A percentile compares a stretch with the other conserved stretches of the same genome.
These are phyloP conservation scores for Pachypanchax playfairii DNA, from an alignment of 2,113 vertebrate genomes.

Conservation along the genomic window DNA sequence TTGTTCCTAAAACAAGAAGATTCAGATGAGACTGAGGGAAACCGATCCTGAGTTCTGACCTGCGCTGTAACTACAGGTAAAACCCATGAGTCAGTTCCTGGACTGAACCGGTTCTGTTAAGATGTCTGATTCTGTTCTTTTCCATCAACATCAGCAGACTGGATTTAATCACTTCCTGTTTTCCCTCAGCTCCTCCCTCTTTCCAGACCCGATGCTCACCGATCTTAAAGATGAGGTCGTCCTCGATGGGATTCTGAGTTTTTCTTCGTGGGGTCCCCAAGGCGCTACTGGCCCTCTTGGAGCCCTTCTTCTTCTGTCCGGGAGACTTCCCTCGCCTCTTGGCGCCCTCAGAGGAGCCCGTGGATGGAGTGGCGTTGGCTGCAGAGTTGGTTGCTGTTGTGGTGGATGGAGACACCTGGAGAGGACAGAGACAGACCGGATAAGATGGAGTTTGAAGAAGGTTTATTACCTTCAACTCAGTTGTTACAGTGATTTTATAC, in stretches of 20 bases:
- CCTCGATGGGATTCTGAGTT: constrained; percentile 94
- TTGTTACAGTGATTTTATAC: too few relatives aligned
- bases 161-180: background rate
- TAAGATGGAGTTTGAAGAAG: background rate
- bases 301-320: constrained; percentile 92
- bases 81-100: too few relatives aligned
- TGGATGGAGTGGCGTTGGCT: constrained; percentile 77
- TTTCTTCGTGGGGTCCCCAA: constrained; percentile 93
- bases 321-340: constrained; percentile 95
- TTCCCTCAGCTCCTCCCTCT: background rate
- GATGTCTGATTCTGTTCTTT: background rate
- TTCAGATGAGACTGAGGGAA: too few relatives aligned
- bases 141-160: background rate
- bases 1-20: constrained; percentile 82
- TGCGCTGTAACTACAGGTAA: too few relatives aligned
- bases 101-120: too few relatives aligned
- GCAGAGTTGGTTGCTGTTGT: constrained; percentile 74
- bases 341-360: constrained; percentile 88
- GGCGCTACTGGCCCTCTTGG: constrained; percentile 93
- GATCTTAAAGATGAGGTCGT: constrained; percentile 94
- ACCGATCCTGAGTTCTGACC: too few relatives aligned
- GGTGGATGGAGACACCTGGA: constrained; percentile 74
- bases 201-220: constrained; percentile 75
- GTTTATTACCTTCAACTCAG: too few relatives aligned
- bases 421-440: background rate